Conservation (phyloP, 1,140 invertebrate genomes). For the Drosophila leontia region DNA sequence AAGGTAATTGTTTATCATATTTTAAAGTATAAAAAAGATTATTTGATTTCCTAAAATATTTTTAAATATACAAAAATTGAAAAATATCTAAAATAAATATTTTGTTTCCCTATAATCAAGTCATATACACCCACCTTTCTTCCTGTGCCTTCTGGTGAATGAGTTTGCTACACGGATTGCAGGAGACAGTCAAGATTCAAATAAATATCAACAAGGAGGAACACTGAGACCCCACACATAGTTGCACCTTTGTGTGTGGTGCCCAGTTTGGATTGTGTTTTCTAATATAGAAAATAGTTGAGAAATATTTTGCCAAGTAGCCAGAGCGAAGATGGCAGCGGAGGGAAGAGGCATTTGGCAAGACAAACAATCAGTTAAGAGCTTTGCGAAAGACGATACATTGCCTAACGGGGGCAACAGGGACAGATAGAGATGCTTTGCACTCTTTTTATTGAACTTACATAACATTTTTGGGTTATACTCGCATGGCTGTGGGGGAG, state of each 20-base stretch:
- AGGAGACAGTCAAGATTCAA: constrained; percentile 81
- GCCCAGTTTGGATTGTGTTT: constrained; percentile 69
- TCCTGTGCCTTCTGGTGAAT: constrained; percentile 1
- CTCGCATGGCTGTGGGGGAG: constrained; percentile 16
- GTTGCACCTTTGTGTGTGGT: constrained; percentile 68
- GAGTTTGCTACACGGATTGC: constrained; percentile 37
- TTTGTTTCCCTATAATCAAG: neutral
- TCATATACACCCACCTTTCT: neutral
- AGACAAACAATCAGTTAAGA: constrained; percentile 83
- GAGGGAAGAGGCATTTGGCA: constrained; percentile 66
- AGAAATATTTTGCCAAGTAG: constrained; percentile 79
- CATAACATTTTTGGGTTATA: constrained; percentile 67
- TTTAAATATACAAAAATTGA: neutral
- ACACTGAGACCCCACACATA: constrained; percentile 48
- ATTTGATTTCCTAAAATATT: fast-evolving
- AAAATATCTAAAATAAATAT: neutral
- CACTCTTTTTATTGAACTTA: constrained; percentile 74
- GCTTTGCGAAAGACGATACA: constrained; percentile 67
- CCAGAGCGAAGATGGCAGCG: constrained; percentile 53
- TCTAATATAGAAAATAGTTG: constrained; percentile 83
- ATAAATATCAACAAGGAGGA: constrained; percentile 75
- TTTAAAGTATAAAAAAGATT: too few species aligned
- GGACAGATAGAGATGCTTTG: constrained; percentile 40
- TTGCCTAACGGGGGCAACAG: constrained; percentile 26
- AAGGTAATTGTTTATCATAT: neutral